Evolutionary conservation across 2,797 vertebrate genomes (phyloP).

Genomic region (Carduelis carduelis): DNA sequence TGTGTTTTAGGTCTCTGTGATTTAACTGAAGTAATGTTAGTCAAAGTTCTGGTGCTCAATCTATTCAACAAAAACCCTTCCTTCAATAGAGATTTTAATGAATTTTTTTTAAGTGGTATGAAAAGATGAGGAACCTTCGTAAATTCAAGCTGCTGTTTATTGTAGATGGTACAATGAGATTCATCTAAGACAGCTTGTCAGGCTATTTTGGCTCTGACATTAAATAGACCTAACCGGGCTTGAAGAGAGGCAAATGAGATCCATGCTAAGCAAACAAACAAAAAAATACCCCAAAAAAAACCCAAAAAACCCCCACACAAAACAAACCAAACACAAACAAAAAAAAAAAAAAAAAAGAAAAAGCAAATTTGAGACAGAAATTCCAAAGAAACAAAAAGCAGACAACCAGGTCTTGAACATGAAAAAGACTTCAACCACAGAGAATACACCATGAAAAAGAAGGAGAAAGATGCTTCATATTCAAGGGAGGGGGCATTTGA

Average conservation of each 20-base stretch:
- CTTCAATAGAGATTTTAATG: neutral
- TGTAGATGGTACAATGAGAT: neutral
- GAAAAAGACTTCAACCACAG: neutral
- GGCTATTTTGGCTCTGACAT: neutral
- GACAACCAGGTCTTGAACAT: neutral
- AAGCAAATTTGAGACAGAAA: neutral
- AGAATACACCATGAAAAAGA: neutral
- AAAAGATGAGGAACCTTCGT: neutral
- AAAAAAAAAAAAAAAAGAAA: neutral
- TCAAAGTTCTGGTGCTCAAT: neutral
- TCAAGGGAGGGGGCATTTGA: fast-evolving
- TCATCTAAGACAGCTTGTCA: neutral
- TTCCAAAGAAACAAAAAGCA: neutral
- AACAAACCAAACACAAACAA: fast-evolving
- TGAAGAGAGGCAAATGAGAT: neutral
- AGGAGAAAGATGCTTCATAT: neutral
- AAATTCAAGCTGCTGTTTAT: neutral
- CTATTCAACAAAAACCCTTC: neutral
- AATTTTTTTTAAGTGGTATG: neutral
- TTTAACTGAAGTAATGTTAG: neutral
- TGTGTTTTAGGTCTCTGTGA: neutral
- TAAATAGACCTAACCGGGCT: neutral
- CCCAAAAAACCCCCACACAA: neutral
- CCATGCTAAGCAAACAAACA: neutral
- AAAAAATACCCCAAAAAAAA: too few relatives aligned